Evolutionary conservation across 2,888 invertebrate genomes (phyloP), one percentile per base, ranked within the genome.

Genomic region (Ophioninae sp.): DNA sequence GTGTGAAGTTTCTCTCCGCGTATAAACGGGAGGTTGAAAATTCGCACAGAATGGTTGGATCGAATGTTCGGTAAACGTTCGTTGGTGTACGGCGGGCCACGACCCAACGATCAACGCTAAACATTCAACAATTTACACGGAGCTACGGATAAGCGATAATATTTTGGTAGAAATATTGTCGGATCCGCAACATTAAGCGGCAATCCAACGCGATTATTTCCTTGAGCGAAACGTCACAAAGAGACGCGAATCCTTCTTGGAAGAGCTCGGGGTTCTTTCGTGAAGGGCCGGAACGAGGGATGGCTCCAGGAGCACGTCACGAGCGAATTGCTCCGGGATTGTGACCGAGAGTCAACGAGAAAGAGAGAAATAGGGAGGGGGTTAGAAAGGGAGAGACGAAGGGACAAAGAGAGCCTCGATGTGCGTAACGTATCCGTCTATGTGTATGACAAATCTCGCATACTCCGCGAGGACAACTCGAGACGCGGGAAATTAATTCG

Each of bases 251-350:
- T 23, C 73, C 72, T 67, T 61, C 77, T 20, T 30, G 37, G 57
- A 13, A 56, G 17, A 80, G 72, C 68, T 59, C 57, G 41, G 72
- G 56, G 75, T 44, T 44, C 69, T 41, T 74, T 68, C 69, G 61
- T n/a, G 59, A 61, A 37, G 21, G 61, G n/a, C 7, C 30, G 62
- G 77, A 69, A 30, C 57, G 67, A 30, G 72, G 17, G 74, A 74
- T 62, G 59, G 72, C 74, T 74, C 62, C 37, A 69, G 82, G 79
- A 79, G 79, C 74, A 82, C 69, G 77, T 74, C 69, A 74, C 57
- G 74, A 68, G 74, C 82, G 74, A 74, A 69, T 79, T 82, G 69
- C 74, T 79, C 74, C 64, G 74, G 74, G 74, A 78, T 78, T 30
- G 30, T 30, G 30, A 30, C 30, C 3, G 30, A 6, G 13, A 50